Evolutionary conservation across 2,888 invertebrate species (phyloP).

Genomic region (Andrena hattorfiana): DNA sequence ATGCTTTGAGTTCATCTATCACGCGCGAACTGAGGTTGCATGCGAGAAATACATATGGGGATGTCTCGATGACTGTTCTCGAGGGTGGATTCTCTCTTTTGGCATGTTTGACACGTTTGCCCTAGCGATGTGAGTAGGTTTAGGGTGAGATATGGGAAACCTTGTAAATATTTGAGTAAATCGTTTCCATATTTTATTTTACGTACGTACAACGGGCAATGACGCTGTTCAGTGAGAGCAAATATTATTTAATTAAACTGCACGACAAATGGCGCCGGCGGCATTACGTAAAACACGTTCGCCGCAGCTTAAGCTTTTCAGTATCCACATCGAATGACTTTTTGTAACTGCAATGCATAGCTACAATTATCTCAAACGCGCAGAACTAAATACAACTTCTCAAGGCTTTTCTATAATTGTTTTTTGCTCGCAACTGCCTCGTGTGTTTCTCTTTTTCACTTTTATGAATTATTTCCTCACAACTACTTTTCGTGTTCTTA

Average conservation of each 20-base stretch:
- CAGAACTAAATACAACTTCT: conserved; percentile 40
- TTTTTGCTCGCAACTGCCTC: conserved; percentile 22
- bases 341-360: conserved; percentile 13
- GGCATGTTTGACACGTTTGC: conserved; percentile 2
- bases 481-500: conserved; percentile 1
- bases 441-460: neutral
- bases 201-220: no score
- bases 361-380: conserved; percentile 36
- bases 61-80: conserved; percentile 8
- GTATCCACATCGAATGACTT: conserved; percentile 7
- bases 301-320: conserved; percentile 34
- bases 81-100: conserved; percentile 8
- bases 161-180: neutral
- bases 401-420: conserved; percentile 34
- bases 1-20: neutral
- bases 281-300: conserved; percentile 31
- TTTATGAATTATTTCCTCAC: conserved; percentile 15
- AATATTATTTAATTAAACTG: neutral
- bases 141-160: neutral
- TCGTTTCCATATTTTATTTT: neutral
- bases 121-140: neutral
- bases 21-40: conserved; percentile 23
- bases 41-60: conserved; percentile 13
- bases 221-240: neutral
- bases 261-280: neutral